These are phyloP conservation scores for Macrostomum lignano DNA, from an alignment of 1,140 invertebrate species.

Conservation along the genomic window DNA sequence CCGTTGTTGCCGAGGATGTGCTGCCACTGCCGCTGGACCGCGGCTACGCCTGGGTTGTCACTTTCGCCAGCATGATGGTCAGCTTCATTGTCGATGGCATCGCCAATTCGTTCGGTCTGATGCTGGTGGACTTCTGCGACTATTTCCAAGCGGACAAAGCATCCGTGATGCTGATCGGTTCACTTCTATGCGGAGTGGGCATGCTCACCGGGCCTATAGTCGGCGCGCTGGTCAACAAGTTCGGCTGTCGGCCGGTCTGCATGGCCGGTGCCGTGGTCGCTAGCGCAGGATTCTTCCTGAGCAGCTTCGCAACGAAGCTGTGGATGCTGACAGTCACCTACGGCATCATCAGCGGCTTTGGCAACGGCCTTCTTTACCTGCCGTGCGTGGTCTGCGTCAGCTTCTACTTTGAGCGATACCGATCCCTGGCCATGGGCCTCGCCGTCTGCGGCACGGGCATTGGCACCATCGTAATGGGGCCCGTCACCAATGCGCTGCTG, in stretches of 20 bases:
- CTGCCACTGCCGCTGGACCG: too few species aligned
- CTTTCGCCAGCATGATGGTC: too few species aligned
- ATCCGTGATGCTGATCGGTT: neutral
- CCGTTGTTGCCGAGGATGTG: too few species aligned
- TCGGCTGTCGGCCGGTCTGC: constrained; percentile 50
- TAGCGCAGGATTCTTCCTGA: constrained; percentile 40
- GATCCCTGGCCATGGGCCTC: constrained; percentile 85
- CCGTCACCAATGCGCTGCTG: too few species aligned
- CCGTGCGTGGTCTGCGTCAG: constrained; percentile 86
- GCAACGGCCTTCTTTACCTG: constrained; percentile 82
- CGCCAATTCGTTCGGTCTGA: constrained; percentile 66
- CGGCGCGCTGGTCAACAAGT: constrained; percentile 64
- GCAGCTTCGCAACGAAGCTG: constrained; percentile 44
- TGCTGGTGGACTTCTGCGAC: constrained; percentile 30
- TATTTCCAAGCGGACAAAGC: neutral
- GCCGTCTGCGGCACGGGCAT: constrained; percentile 82
- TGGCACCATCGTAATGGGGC: constrained; percentile 48
- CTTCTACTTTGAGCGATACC: constrained; percentile 85
- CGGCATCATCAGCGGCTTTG: constrained; percentile 66
- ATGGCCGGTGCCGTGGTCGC: constrained; percentile 54
- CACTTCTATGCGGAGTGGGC: constrained; percentile 6
- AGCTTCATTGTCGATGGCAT: constrained; percentile 29
- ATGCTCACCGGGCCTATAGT: constrained; percentile 86
- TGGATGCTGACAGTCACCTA: constrained; percentile 78
- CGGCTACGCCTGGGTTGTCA: too few species aligned